Percentiles rank a stretch among this genome's conserved stretches.
phyloP scores from a whole-genome alignment of 2,797 vertebrate genomes.

The Tachyglossus aculeatus region DNA sequence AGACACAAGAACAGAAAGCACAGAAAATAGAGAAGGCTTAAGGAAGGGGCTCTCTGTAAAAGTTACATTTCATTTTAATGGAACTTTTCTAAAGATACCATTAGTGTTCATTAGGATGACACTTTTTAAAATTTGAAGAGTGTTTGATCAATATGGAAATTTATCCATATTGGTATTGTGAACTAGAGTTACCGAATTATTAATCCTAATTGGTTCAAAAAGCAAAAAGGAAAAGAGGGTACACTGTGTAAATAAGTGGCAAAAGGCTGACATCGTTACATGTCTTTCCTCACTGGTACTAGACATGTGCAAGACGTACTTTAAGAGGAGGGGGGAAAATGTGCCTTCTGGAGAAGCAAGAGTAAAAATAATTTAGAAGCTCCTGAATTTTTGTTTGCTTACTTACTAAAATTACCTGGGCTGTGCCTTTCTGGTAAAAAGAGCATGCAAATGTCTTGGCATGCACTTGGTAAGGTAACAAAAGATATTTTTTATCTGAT shows the following conservation, averaged over 20 bases:
- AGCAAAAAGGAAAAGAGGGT: conserved; percentile 8
- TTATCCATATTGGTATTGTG: conserved; percentile 19
- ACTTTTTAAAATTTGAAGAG: conserved; percentile 26
- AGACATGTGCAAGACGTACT: conserved; percentile 11
- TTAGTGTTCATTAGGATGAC: conserved; percentile 32
- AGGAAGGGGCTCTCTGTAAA: conserved; percentile 39
- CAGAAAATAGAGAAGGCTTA: conserved; percentile 44
- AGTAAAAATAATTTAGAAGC: neutral
- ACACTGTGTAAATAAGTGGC: conserved; percentile 22
- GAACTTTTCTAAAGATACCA: conserved; percentile 26
- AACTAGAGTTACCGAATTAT: conserved; percentile 31
- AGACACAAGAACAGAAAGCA: conserved; percentile 41
- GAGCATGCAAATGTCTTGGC: conserved; percentile 67
- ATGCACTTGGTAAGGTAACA: conserved; percentile 63
- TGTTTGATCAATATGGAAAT: conserved; percentile 27
- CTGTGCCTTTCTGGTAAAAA: conserved; percentile 24
- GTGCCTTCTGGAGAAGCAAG: neutral
- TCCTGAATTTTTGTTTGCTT: conserved; percentile 7
- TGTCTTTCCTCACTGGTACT: conserved; percentile 13
- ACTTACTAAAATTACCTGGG: conserved; percentile 17
- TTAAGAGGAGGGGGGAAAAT: neutral
- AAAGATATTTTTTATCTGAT: conserved; percentile 30
- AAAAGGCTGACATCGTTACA: conserved; percentile 14
- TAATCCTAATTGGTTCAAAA: conserved; percentile 19
- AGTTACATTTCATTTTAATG: conserved; percentile 27